Base-by-base conservation (phyloP, 2,888 invertebrate species). In the Drosophila lutescens region DNA sequence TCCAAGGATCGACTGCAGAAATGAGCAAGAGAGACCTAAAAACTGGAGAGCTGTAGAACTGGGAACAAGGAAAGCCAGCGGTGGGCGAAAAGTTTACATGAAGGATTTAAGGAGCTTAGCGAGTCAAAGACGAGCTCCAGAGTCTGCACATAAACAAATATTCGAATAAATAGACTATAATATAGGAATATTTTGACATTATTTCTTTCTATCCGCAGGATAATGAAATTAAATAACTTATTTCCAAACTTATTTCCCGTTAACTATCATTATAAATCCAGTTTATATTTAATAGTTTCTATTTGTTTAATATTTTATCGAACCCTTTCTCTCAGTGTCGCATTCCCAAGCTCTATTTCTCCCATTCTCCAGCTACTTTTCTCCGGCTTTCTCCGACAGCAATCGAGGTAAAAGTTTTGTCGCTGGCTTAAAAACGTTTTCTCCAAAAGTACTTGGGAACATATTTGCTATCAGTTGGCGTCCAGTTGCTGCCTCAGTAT, bases 401-500 rank as follows among this genome's bases (percentile, higher is more conserved):
- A 66, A 55, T 44, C 59, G 82, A 77, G 81, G 82, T 82, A 82
- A 87, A 82, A 87, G 70, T 82, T 82, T 73, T 75, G 75, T 82
- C 78, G 77, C 82, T 87, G 70, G 82, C 82, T 87, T 87, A 82
- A 82, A 87, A 87, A 79, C 82, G 77, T 85, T 85, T 72, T 71
- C 72, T 79, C 68, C 56, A 46, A 82, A 86, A 84, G 86, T 88
- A 86, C 88, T 88, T 80, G 81, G 69, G 76, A 88, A 86, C 88
- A 85, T 85, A 88, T 85, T 85, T 85, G 84, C 88, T 88, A 84
- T 86, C 84, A 88, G 88, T 79, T 88, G 77, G 85, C 86, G 87
- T 80, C 86, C 87, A 86, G 88, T 84, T 83, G 86, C 74, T 83
- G 86, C 76, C 63, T 34, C 47, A n/a, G 62, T 17, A 49, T 61